A percentile compares a stretch with the other conserved stretches of the same genome.
These are phyloP conservation scores for Drosophila subobscura DNA, from an alignment of 1,140 invertebrate species.

Conservation along the genomic window DNA sequence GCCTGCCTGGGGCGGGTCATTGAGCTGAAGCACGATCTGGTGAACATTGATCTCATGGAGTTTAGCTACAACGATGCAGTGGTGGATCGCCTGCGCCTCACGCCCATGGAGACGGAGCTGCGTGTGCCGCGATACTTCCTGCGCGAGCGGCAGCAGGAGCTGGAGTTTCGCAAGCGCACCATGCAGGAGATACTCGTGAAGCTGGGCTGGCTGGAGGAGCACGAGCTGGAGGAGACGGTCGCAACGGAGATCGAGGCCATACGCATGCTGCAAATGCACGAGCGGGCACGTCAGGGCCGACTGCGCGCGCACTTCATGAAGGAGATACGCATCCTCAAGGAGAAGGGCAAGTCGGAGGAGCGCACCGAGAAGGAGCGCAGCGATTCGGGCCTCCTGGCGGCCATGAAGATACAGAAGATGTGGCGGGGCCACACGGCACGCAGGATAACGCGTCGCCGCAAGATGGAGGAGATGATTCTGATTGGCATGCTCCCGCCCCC, in stretches of 20 bases:
- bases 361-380: slow-evolving; percentile 85
- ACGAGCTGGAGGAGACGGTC: slow-evolving; percentile 85
- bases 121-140: slow-evolving; percentile 88
- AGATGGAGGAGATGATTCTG: slow-evolving; percentile 92
- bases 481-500: slow-evolving; percentile 89
- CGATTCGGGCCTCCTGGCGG: slow-evolving; percentile 86
- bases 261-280: slow-evolving; percentile 93
- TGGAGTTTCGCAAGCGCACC: slow-evolving; percentile 86
- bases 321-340: slow-evolving; percentile 91
- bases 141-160: slow-evolving; percentile 87
- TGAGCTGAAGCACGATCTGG: slow-evolving; percentile 93
- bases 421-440: slow-evolving; percentile 92
- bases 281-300: slow-evolving; percentile 94
- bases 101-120: slow-evolving; percentile 88
- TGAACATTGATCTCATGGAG: slow-evolving; percentile 93
- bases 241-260: slow-evolving; percentile 93
- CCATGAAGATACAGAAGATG: slow-evolving; percentile 91
- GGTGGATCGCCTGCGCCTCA: slow-evolving; percentile 86
- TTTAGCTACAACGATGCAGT: slow-evolving; percentile 94
- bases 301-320: slow-evolving; percentile 94
- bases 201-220: slow-evolving; percentile 88
- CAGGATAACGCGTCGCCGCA: slow-evolving; percentile 87
- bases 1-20: slow-evolving; percentile 90
- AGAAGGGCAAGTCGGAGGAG: slow-evolving; percentile 87
- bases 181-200: slow-evolving; percentile 88